phyloP scores from a whole-genome alignment of 2,113 vertebrate genomes.

The Fukomys damarensis region DNA sequence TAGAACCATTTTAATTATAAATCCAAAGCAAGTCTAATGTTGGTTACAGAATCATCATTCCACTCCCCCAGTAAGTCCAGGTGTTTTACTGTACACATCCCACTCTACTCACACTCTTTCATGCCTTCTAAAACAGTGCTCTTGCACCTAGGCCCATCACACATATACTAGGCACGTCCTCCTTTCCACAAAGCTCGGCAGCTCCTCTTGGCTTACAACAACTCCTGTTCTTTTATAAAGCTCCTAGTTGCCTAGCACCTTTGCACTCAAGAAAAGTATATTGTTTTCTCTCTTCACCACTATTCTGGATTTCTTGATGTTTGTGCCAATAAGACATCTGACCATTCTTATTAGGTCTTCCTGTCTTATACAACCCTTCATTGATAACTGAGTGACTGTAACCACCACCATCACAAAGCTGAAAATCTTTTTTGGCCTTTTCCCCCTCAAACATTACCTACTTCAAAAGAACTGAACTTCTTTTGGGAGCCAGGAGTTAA shows the following conservation, averaged over 20 bases:
- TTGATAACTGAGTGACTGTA: not conserved
- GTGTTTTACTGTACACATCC: conserved; percentile 13
- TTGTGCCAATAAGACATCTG: not conserved
- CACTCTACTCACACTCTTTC: not conserved
- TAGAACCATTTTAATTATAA: conserved; percentile 77
- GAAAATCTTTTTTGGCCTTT: not conserved
- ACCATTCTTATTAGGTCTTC: conserved; percentile 35
- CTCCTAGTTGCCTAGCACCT: conserved; percentile 19
- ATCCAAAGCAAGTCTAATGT: conserved; percentile 63
- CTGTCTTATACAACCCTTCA: not conserved
- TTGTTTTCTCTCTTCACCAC: not conserved
- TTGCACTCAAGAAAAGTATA: not conserved
- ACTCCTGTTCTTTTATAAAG: not conserved
- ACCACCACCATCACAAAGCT: not conserved
- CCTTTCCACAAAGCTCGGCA: not conserved
- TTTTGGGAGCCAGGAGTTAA: conserved; percentile 30
- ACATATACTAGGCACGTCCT: conserved; percentile 28
- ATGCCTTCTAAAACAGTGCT: not conserved
- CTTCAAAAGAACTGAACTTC: conserved; percentile 35
- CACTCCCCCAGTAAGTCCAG: conserved; percentile 63
- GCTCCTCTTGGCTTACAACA: conserved; percentile 28
- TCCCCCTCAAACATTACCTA: not conserved
- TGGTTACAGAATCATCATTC: conserved; percentile 66
- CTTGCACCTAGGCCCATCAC: not conserved
- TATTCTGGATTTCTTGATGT: conserved; percentile 18